These are phyloP conservation scores for Anoplophora glabripennis DNA, from an alignment of 1,140 invertebrate genomes.

Conservation along the genomic window DNA sequence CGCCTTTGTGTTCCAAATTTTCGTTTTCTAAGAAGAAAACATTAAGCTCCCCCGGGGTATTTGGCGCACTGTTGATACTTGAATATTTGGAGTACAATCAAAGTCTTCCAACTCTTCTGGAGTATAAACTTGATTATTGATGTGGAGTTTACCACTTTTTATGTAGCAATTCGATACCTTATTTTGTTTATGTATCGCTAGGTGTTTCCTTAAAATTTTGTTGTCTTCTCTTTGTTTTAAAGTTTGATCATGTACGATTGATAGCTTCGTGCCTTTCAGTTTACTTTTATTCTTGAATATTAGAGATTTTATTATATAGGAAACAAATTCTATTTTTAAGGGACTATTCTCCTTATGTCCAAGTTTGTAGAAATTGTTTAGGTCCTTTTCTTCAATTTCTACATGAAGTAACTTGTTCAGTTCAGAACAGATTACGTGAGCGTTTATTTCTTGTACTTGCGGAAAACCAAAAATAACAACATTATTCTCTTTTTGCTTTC, in stretches of 20 bases:
- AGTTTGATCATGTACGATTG: not conserved
- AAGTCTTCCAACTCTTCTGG: no score
- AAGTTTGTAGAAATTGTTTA: not conserved
- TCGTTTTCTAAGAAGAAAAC: no score
- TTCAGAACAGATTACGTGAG: not conserved
- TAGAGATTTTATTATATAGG: not conserved
- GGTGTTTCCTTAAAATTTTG: slow-evolving; percentile 3
- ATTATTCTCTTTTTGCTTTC: not conserved
- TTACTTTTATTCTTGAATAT: not conserved
- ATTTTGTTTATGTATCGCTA: not conserved
- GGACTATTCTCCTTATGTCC: slow-evolving; percentile 1
- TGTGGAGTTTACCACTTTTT: not conserved
- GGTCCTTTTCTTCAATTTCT: not conserved
- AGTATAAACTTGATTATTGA: not conserved
- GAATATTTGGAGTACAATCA: no score
- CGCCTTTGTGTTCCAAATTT: no score
- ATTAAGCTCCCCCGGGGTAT: no score
- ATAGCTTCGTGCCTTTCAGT: not conserved
- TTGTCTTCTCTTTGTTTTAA: not conserved
- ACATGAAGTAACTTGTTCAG: not conserved
- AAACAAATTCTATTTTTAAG: not conserved
- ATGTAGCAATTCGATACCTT: not conserved
- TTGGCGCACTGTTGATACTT: no score
- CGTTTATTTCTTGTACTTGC: not conserved
- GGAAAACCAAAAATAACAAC: not conserved